phyloP scores from a whole-genome alignment of 2,113 vertebrate species.

The Ptilorrhoa leucosticta region DNA sequence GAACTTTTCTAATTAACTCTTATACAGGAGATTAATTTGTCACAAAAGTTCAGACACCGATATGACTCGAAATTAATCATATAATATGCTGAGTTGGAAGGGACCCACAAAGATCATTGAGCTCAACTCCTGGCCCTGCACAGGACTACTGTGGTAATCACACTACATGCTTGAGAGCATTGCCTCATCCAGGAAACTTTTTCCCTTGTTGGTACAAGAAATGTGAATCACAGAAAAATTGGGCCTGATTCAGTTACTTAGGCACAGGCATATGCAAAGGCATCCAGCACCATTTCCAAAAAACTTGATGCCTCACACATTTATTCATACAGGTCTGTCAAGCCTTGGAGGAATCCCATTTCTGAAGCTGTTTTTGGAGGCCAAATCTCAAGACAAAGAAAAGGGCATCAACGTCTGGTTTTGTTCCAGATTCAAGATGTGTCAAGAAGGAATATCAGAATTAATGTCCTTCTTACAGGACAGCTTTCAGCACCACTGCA shows the following conservation, averaged over 20 bases:
- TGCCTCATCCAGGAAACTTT: not conserved
- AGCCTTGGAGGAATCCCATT: not conserved
- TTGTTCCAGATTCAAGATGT: not conserved
- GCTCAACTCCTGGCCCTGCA: not conserved
- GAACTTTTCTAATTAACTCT: not conserved
- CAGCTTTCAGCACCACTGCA: not conserved
- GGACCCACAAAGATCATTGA: not conserved
- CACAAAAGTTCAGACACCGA: not conserved
- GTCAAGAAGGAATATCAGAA: not conserved
- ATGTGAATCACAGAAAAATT: not conserved
- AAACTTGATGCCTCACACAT: not conserved
- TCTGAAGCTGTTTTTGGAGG: not conserved
- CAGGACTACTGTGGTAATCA: not conserved
- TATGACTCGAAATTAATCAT: not conserved
- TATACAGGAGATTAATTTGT: not conserved
- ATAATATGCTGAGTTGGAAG: not conserved
- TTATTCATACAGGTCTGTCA: not conserved
- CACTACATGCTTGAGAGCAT: not conserved
- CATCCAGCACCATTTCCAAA: not conserved
- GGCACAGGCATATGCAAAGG: not conserved
- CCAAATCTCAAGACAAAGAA: not conserved
- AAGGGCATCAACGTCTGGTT: not conserved
- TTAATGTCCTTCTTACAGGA: not conserved
- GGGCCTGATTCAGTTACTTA: not conserved
- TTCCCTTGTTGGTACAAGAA: not conserved